These are phyloP conservation scores for Abrostola tripartita DNA, from an alignment of 2,888 invertebrate species.

Conservation along the genomic window DNA sequence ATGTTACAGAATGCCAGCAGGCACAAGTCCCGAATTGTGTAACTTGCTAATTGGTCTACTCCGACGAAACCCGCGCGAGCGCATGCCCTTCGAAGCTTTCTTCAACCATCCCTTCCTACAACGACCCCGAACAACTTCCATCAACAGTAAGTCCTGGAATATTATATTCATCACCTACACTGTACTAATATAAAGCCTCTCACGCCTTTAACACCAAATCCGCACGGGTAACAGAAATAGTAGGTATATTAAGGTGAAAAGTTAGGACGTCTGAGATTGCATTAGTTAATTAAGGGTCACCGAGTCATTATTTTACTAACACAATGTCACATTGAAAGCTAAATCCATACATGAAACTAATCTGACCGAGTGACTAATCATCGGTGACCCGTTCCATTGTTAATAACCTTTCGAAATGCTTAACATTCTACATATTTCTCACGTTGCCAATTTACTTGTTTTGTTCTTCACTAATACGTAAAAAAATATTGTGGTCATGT, in stretches of 20 bases:
- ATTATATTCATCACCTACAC: constrained; percentile 7
- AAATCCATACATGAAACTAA: constrained; percentile 60
- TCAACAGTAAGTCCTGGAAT: constrained; percentile 76
- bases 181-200: constrained; percentile 24
- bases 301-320: constrained; percentile 38
- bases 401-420: constrained; percentile 53
- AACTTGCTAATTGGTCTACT: constrained; percentile 95
- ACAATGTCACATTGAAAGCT: constrained; percentile 52
- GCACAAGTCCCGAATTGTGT: constrained; percentile 96
- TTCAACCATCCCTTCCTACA: constrained; percentile 97
- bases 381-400: constrained; percentile 57
- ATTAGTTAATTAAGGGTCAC: constrained; percentile 30
- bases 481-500: too few species aligned
- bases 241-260: background rate
- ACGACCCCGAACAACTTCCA: constrained; percentile 87
- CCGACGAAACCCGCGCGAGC: constrained; percentile 96
- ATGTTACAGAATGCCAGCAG: constrained; percentile 95
- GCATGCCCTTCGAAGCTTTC: constrained; percentile 98
- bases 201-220: constrained; percentile 23
- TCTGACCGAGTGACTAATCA: constrained; percentile 61
- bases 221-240: constrained; percentile 10
- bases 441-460: constrained; percentile 24
- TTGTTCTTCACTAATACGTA: constrained; percentile 4
- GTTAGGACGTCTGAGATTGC: constrained; percentile 17
- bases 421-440: constrained; percentile 38